Conservation (phyloP, 2,888 invertebrate genomes). For the Rhopalosiphum nymphaeae region DNA sequence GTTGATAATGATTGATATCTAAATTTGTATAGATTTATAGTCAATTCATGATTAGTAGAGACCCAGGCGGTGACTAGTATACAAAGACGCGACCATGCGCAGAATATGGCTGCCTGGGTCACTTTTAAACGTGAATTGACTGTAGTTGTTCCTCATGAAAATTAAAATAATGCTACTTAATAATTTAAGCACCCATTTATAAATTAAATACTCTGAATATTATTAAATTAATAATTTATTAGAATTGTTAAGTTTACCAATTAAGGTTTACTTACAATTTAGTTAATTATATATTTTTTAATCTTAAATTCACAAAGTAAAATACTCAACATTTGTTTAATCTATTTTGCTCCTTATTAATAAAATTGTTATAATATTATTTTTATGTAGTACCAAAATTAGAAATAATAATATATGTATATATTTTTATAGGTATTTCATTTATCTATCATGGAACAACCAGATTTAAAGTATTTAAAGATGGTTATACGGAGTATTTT, state of each 20-base stretch:
- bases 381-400: background rate
- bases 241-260: background rate
- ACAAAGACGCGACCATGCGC: too few relatives aligned
- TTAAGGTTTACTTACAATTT: too few relatives aligned
- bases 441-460: constrained; percentile 18
- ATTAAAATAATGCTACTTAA: background rate
- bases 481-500: constrained; percentile 33
- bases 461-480: constrained; percentile 22
- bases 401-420: background rate
- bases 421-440: background rate
- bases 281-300: too few relatives aligned
- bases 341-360: too few relatives aligned
- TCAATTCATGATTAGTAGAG: too few relatives aligned
- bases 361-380: background rate
- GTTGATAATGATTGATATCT: background rate
- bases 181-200: background rate
- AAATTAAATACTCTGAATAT: background rate
- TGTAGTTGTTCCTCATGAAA: background rate
- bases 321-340: too few relatives aligned
- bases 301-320: too few relatives aligned
- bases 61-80: too few relatives aligned
- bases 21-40: background rate
- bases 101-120: too few relatives aligned
- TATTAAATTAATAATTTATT: background rate
- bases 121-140: too few relatives aligned